Evolutionary conservation across 2,888 invertebrate species (phyloP), one percentile per base, ranked within the genome.

Genomic region (Ophonus ardosiacus): DNA sequence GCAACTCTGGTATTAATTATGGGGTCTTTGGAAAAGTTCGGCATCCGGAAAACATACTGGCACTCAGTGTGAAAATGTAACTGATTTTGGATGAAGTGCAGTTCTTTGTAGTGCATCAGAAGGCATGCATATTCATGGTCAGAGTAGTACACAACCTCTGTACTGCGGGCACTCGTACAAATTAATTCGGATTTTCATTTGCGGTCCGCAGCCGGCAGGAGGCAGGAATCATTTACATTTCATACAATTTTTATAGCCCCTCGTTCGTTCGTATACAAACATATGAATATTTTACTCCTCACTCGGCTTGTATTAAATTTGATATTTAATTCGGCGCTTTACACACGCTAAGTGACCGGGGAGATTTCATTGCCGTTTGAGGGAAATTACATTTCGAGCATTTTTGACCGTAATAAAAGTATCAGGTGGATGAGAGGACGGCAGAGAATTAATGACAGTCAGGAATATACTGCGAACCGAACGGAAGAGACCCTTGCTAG

Each of bases 171-270:
- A 59, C 59, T 74, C 43, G 57, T 40, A 80, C 61, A 61, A 80
- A 61, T 80, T 80, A 80, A 80, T 80, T 80, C 80, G 61, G 61
- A 80, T 59, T 80, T 80, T 80, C 80, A 80, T 80, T 80, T 80
- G 40, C 80, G 61, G n/a, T 43, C 56, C 18, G 76, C 76, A 76
- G 21, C 40, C 31, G 40, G 38, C 31, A 18, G 15, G 56, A 7
- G 51, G 56, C 40, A 40, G 40, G 38, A 59, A 80, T 61, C 71
- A 81, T 81, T 81, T 81, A 81, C 81, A 81, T 81, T 68, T 81
- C 81, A 81, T 81, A 81, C 81, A 68, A 81, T 81, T 81, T 81
- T 81, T 81, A 81, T 81, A 31, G 71, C 31, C 68, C 81, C 63
- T 61, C 65, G 43, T 61, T 61, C 63, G 43, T 61, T 78, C 57